Percentiles rank a stretch among this genome's conserved stretches.
Evolutionary conservation across 2,113 vertebrate genomes (phyloP).

Genomic region (Marmota monax): DNA sequence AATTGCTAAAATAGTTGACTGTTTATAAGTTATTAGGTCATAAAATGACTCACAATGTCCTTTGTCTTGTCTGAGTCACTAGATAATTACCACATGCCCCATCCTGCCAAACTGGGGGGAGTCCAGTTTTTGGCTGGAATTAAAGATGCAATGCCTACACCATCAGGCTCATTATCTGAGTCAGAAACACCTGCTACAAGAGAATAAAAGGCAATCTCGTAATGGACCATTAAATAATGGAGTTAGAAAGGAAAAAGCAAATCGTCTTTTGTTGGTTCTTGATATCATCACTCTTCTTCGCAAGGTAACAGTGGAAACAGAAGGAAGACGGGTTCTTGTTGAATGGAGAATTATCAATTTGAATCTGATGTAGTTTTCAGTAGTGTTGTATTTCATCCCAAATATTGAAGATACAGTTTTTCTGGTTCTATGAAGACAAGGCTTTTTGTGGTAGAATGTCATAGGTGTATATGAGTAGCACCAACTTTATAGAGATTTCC

Average conservation of each 20-base stretch:
- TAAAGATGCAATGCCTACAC: constrained; percentile 41
- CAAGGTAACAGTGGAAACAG: constrained; percentile 7
- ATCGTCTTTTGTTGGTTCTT: not conserved
- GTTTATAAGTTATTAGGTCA: not conserved
- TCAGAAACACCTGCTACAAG: constrained; percentile 42
- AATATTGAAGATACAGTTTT: not conserved
- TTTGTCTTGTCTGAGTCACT: constrained; percentile 15
- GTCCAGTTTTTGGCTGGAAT: constrained; percentile 60
- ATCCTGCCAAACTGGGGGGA: constrained; percentile 43
- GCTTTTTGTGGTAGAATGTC: not conserved
- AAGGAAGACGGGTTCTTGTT: not conserved
- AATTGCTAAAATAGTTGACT: constrained; percentile 19
- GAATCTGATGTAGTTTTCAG: not conserved
- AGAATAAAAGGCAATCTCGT: constrained; percentile 51
- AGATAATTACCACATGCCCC: constrained; percentile 30
- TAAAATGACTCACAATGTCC: constrained; percentile 36
- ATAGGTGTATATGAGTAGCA: not conserved
- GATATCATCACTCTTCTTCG: constrained; percentile 58
- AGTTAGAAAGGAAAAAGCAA: constrained; percentile 22
- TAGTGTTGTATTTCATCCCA: not conserved
- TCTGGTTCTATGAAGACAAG: not conserved
- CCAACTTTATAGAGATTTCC: not conserved
- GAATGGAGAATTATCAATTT: not conserved
- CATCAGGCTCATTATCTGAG: constrained; percentile 40
- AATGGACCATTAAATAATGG: constrained; percentile 69